phyloP scores from a whole-genome alignment of 2,113 vertebrate species.

The Ammodytes dubius region DNA sequence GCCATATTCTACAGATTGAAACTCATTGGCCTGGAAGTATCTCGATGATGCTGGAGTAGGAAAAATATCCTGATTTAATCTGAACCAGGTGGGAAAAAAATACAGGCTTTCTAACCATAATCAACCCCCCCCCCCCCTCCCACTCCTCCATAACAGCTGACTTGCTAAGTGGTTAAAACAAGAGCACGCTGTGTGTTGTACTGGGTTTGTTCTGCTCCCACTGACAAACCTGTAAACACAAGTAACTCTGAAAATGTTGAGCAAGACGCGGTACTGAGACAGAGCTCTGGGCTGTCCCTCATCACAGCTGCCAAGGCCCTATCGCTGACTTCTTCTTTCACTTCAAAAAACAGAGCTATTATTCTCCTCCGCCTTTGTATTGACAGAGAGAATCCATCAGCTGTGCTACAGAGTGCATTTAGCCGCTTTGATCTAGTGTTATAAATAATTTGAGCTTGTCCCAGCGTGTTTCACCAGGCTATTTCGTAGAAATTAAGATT shows the following conservation, averaged over 20 bases:
- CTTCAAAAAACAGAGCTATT: not conserved
- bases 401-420: slow-evolving; percentile 24
- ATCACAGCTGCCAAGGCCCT: slow-evolving; percentile 13
- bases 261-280: not conserved
- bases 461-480: slow-evolving; percentile 19
- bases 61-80: not conserved
- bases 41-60: not conserved
- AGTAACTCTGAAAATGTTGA: slow-evolving; percentile 19
- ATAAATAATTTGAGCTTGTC: slow-evolving; percentile 53
- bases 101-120: slow-evolving; percentile 14
- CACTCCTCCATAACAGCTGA: slow-evolving; percentile 1
- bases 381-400: slow-evolving; percentile 48
- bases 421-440: slow-evolving; percentile 49
- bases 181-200: slow-evolving; percentile 1
- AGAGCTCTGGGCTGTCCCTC: slow-evolving; percentile 1
- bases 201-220: not conserved
- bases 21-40: slow-evolving; percentile 1
- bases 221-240: slow-evolving; percentile 40
- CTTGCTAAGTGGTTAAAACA: slow-evolving; percentile 10
- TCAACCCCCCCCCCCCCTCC: slow-evolving; percentile 17
- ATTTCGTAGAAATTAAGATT: slow-evolving; percentile 24
- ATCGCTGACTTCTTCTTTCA: not conserved
- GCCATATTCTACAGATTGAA: slow-evolving; percentile 14
- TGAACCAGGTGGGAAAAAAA: slow-evolving; percentile 27
- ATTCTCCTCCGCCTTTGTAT: slow-evolving; percentile 2